phyloP scores from a whole-genome alignment of 1,140 invertebrate species.

The Halesus radiatus region DNA sequence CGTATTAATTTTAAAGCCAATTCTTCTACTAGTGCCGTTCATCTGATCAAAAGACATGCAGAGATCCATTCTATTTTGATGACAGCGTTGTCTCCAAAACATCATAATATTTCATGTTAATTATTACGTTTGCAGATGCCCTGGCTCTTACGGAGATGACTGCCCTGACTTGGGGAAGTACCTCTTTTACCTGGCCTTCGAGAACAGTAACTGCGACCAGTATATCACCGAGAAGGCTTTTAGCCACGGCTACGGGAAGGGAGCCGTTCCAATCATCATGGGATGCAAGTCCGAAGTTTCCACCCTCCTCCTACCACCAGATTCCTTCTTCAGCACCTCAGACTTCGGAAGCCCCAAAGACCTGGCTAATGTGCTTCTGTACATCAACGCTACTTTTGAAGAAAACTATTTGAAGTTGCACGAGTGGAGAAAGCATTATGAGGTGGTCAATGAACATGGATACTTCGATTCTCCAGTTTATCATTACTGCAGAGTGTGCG shows the following conservation, averaged over 20 bases:
- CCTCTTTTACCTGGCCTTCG: slow-evolving; percentile 83
- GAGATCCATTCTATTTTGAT: no score
- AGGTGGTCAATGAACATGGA: slow-evolving; percentile 80
- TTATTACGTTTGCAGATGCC: slow-evolving; percentile 69
- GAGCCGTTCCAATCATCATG: slow-evolving; percentile 80
- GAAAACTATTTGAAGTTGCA: slow-evolving; percentile 71
- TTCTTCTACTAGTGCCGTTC: no score
- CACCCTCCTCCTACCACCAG: slow-evolving; percentile 72
- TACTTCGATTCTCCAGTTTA: slow-evolving; percentile 77
- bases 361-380: slow-evolving; percentile 71
- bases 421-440: slow-evolving; percentile 77
- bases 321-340: slow-evolving; percentile 81
- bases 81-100: no score
- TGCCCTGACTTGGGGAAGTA: slow-evolving; percentile 73
- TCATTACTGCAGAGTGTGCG: slow-evolving; percentile 87
- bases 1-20: no score
- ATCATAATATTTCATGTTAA: no score
- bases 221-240: slow-evolving; percentile 83
- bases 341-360: slow-evolving; percentile 79
- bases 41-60: no score
- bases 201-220: slow-evolving; percentile 80
- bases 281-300: slow-evolving; percentile 71
- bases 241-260: slow-evolving; percentile 74
- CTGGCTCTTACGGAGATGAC: slow-evolving; percentile 71
- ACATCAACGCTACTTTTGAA: slow-evolving; percentile 65